A percentile compares a stretch with the other conserved stretches of the same genome.
Conservation (phyloP, 2,797 vertebrate species). For the Characodon lateralis region DNA sequence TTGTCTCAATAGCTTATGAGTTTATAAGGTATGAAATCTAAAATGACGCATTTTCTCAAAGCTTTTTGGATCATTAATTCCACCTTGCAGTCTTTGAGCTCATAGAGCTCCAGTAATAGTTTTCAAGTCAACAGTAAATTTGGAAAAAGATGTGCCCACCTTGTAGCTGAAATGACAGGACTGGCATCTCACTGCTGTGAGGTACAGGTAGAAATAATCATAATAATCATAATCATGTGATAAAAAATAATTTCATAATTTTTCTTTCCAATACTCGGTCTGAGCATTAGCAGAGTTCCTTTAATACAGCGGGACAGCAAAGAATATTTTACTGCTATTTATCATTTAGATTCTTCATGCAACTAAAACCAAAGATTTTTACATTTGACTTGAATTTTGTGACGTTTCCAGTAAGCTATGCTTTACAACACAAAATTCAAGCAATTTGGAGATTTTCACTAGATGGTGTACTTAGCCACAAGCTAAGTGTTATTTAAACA, state of each 20-base stretch:
- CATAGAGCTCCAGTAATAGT: conserved; percentile 42
- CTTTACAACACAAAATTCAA: no score
- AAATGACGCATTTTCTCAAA: conserved; percentile 36
- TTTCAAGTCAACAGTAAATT: conserved; percentile 66
- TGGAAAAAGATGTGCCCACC: conserved; percentile 35
- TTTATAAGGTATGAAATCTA: conserved; percentile 27
- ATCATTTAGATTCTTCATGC: background rate
- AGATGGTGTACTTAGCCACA: background rate
- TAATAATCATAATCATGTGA: conserved; percentile 25
- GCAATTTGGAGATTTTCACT: background rate
- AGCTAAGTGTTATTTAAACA: background rate
- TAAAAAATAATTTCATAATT: conserved; percentile 24
- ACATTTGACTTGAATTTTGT: background rate
- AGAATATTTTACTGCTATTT: background rate
- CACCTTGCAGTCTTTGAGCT: conserved; percentile 26
- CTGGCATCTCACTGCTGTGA: conserved; percentile 19
- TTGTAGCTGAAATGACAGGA: conserved; percentile 51
- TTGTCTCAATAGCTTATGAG: conserved; percentile 44
- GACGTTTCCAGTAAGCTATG: background rate
- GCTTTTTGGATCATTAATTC: conserved; percentile 48
- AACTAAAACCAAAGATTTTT: background rate
- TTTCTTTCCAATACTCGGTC: conserved; percentile 10
- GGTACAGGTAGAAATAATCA: conserved; percentile 35
- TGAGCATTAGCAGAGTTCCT: background rate
- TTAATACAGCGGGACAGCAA: background rate